Base-by-base conservation (phyloP, 1,140 invertebrate species). In the Drosophila melanica region DNA sequence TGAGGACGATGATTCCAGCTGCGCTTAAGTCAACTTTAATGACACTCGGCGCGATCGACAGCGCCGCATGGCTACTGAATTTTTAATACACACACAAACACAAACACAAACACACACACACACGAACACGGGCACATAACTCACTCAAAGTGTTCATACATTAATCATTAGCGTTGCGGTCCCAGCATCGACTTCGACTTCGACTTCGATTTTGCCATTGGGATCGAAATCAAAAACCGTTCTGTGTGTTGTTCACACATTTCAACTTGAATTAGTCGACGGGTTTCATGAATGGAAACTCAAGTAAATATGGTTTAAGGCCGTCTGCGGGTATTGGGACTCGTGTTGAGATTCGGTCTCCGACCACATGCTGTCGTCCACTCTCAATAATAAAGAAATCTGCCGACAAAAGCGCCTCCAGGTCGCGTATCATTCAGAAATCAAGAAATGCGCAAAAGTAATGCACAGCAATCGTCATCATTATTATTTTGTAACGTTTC, bases 401-500 rank as follows among this genome's bases (percentile, higher is more conserved):
- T 54, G 82, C 81, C 82, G 81, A 78, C 81, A 72, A 78, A 69
- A 75, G 74, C 53, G 69, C 63, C 58, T 44, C 42, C 14, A 27
- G 41, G 45, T 64, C 72, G 71, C 72, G 71, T 65, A 84, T 84
- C 81, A 82, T 82, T 82, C 71, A 79, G 66, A 72, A 84, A 78
- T 79, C 82, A 82, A 89, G 75, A 86, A 86, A 86, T 89, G 81
- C 79, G 71, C 82, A 86, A 86, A 67, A 68, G 58, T 65, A 79
- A 76, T 72, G 64, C 59, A 30, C 63, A 50, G 62, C 81, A 66
- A 84, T 75, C 79, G 79, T 63, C 78, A 82, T 86, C 79, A 77
- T 86, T 86, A 86, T 87, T 87, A 89, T 87, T 86, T 86, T 89
- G 81, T 82, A 86, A 79, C 82, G 81, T 79, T 86, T 86, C 81